Percentiles rank a stretch among this genome's conserved stretches.
phyloP scores from a whole-genome alignment of 2,888 invertebrate genomes.

The Spicauda simplicius region DNA sequence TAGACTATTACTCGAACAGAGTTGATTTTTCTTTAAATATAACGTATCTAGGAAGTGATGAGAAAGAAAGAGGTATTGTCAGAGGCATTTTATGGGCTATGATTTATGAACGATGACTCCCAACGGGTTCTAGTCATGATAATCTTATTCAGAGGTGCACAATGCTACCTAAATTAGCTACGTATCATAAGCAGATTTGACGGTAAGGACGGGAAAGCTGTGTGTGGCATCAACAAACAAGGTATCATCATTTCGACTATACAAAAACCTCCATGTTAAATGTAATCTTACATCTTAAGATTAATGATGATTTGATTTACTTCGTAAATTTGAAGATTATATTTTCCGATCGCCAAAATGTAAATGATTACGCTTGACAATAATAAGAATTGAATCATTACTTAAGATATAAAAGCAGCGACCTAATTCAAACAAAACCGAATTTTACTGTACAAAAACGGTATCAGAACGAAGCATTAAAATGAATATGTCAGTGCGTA shows the following conservation, averaged over 20 bases:
- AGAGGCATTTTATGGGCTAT: constrained; percentile 83
- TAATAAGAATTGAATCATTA: no score
- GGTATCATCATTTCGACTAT: constrained; percentile 49
- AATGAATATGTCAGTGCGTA: constrained; percentile 12
- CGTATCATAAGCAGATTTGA: constrained; percentile 66
- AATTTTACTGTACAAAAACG: background rate
- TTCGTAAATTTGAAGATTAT: background rate
- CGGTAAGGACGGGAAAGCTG: constrained; percentile 42
- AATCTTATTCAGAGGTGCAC: constrained; percentile 82
- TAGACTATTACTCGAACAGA: constrained; percentile 41
- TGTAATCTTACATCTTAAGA: constrained; percentile 16
- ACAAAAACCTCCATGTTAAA: background rate
- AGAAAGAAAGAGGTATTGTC: constrained; percentile 79
- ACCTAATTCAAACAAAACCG: background rate
- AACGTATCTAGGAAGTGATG: constrained; percentile 65
- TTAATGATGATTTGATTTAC: constrained; percentile 23
- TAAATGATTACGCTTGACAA: background rate
- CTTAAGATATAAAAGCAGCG: no score
- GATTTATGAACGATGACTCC: constrained; percentile 84
- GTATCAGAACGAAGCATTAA: background rate
- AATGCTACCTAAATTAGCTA: constrained; percentile 85
- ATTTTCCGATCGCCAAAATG: background rate
- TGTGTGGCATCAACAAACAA: constrained; percentile 72
- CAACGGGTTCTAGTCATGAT: constrained; percentile 80
- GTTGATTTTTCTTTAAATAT: constrained; percentile 46